Conservation (phyloP, 2,888 invertebrate species). For the Acanthoscelides obtectus region DNA sequence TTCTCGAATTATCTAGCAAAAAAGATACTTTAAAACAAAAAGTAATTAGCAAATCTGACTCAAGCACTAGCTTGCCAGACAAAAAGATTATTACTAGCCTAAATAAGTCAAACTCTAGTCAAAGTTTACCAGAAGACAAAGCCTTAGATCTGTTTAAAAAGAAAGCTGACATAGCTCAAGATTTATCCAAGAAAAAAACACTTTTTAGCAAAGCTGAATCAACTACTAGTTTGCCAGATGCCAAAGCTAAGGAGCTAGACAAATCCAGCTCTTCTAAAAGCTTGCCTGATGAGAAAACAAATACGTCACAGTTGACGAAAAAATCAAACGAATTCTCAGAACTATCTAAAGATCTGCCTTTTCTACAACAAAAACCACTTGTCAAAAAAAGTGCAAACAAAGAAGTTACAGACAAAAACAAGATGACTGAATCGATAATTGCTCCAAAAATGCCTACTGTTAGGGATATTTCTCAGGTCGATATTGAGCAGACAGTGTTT, state of each 20-base stretch:
- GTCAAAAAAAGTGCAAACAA: neutral
- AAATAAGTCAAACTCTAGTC: neutral
- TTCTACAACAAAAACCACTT: neutral
- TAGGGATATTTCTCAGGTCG: constrained; percentile 45
- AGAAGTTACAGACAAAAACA: neutral
- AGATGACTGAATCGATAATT: neutral
- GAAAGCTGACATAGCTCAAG: neutral
- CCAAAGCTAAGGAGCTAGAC: neutral
- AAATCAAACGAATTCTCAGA: neutral
- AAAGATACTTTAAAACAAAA: neutral
- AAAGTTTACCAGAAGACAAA: neutral
- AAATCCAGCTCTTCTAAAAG: neutral
- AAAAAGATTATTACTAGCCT: neutral
- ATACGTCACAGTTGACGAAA: neutral
- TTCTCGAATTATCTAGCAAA: neutral
- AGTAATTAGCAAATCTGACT: neutral
- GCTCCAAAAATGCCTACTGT: constrained; percentile 28
- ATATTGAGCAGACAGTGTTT: constrained; percentile 50
- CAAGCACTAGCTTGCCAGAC: neutral
- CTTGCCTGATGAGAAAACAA: neutral
- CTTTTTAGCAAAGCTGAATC: neutral
- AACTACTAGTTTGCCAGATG: neutral
- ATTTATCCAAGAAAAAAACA: constrained; percentile 4
- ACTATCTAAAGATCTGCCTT: neutral
- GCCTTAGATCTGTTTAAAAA: neutral